Evolutionary conservation across 2,113 vertebrate species (phyloP), one percentile per base, ranked within the genome.

Genomic region (Saguinus imperator): DNA sequence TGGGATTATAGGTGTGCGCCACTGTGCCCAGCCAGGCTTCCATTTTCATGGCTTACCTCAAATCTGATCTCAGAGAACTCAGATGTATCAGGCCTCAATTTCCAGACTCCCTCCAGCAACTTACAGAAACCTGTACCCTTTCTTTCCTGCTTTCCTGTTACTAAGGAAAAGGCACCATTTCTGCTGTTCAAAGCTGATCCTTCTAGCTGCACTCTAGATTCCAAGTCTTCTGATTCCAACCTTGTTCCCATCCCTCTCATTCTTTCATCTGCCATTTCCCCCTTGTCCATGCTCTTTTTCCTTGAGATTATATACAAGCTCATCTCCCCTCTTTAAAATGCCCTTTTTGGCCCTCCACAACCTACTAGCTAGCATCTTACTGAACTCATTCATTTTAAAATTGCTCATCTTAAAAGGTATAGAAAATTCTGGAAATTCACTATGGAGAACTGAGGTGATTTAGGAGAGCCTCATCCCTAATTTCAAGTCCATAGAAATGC

Each of bases 371-470:
- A 52, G 73, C 21, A 66, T 85, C 18, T 88, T 66, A 61, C 5
- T 77, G 81, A 92, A 87, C 25, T 86, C 52, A 77, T 35, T 93
- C n/a, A 77, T 88, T 55, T 82, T 87, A 88, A 84, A 64, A 29
- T 72, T 58, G 55, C 18, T 75, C 16, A 73, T 13, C 13, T 86
- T 91, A 79, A 84, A 94, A 68, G 6, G 35, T 32, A 80, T 61
- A 91, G 45, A 23, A 83, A 83, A 89, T 93, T 93, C 87, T 87
- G 8, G 57, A 64, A 64, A 64, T 32, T 90, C 32, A 76, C 58
- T 29, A 58, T 37, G 81, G 43, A 81, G 8, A 95, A 83, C 4
- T 37, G n/a, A 87, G 27, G 27, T 68, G 83, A 86, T 83, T 84
- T 57, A 32, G 90, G 89, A 89, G 29, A 83, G 68, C 5, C 1